Evolutionary conservation across 2,888 invertebrate species (phyloP), one percentile per base, ranked within the genome.

Genomic region (Tanaodytes sp.): DNA sequence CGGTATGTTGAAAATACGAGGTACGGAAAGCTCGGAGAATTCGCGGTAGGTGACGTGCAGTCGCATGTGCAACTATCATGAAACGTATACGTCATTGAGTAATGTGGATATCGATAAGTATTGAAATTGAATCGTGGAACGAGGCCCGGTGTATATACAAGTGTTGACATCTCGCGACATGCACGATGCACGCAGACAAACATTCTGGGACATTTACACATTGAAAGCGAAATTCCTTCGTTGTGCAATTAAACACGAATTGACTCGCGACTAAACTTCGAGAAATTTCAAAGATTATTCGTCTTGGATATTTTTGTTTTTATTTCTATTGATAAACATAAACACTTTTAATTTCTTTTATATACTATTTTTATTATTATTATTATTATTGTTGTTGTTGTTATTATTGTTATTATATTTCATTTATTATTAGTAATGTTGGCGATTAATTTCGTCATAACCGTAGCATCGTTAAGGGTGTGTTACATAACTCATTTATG

Each of bases 61-160:
- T 48, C 55, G 51, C 48, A 57, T 64, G 49, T 49, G 55, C 55
- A 30, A 64, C 43, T 48, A 49, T 43, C 57, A 39, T 51, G 45
- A 64, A 64, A 51, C 57, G 43, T 49, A 55, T n/a, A n/a, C 36
- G 46, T 52, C 52, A 52, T 15, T 37, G 57, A 49, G 46, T 51
- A 57, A 62, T 51, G 42, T 45, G 40, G 57, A 54, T 68, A 68
- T 68, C 52, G 58, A 62, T 43, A 57, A 36, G 39, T 45, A 51
- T 33, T 39, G 46, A 68, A 62, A 67, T 62, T 49, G 49, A 31
- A 37, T 40, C 23, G 46, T 16, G n/a, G 36, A 48, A 48, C 12
- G 45, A 58, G 64, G 33, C 6, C 8, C 54, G 16, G 11, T 8
- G 19, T 30, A 52, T n/a, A n/a, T 37, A 51, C 31, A 45, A 33